phyloP scores from a whole-genome alignment of 2,797 vertebrate genomes.

The Pipistrellus pygmaeus region DNA sequence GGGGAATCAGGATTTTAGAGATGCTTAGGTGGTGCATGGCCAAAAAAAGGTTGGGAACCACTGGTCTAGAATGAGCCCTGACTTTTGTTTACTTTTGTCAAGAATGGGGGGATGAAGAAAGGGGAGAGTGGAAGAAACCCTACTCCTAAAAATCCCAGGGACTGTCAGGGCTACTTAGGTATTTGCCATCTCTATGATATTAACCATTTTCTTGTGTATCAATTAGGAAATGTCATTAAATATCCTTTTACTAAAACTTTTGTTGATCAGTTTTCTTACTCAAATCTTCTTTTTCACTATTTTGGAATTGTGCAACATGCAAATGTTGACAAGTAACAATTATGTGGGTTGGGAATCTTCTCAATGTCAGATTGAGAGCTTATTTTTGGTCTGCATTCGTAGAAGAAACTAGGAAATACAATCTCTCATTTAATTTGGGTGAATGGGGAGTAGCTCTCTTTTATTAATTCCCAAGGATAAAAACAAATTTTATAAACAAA shows the following conservation, averaged over 20 bases:
- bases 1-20: too few relatives aligned
- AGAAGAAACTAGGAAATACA: conserved; percentile 19
- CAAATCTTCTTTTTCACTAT: conserved; percentile 1
- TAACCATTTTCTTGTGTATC: conserved; percentile 35
- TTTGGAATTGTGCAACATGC: conserved; percentile 38
- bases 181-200: neutral
- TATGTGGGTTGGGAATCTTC: conserved; percentile 43
- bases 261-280: conserved; percentile 30
- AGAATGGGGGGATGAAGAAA: neutral
- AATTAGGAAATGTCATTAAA: conserved; percentile 48
- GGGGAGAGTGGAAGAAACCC: neutral
- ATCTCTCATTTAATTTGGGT: conserved; percentile 18
- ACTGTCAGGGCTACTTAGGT: neutral
- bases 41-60: too few relatives aligned
- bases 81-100: conserved; percentile 42
- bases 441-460: conserved; percentile 49
- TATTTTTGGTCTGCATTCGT: conserved; percentile 10
- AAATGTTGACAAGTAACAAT: conserved; percentile 26
- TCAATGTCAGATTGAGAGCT: conserved; percentile 26
- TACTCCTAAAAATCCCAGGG: neutral
- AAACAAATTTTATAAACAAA: conserved; percentile 59
- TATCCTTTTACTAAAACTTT: conserved; percentile 48
- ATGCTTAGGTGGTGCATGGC: too few relatives aligned
- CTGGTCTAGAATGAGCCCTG: conserved; percentile 7
- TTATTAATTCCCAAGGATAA: conserved; percentile 49